Conservation (phyloP, 2,888 invertebrate species). For the Homarus gammarus region DNA sequence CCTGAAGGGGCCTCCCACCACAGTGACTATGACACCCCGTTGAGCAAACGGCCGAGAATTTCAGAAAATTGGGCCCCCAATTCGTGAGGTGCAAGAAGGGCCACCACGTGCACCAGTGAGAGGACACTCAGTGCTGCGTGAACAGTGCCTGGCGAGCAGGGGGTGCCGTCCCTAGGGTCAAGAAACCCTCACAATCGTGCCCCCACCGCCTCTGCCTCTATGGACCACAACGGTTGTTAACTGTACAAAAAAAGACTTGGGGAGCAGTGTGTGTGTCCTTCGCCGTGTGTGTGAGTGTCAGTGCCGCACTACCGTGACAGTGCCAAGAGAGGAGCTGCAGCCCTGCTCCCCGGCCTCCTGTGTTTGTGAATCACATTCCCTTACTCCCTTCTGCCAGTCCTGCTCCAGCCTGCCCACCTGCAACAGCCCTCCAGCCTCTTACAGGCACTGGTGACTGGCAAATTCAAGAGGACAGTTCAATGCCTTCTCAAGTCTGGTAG, state of each 20-base stretch:
- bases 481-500: conserved; percentile 29
- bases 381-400: conserved; percentile 52
- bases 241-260: conserved; percentile 57
- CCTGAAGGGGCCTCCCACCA: conserved; percentile 82
- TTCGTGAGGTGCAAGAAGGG: conserved; percentile 56
- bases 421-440: conserved; percentile 38
- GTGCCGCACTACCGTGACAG: conserved; percentile 55
- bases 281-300: conserved; percentile 47
- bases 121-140: conserved; percentile 55
- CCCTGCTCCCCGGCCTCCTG: conserved; percentile 61
- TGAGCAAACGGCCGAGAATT: conserved; percentile 91
- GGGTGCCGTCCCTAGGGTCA: conserved; percentile 53
- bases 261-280: conserved; percentile 52
- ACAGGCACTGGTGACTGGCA: conserved; percentile 42
- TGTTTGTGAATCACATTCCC: conserved; percentile 72
- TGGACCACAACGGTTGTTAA: conserved; percentile 69
- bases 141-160: conserved; percentile 62
- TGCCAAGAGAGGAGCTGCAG: conserved; percentile 56
- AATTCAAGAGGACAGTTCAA: conserved; percentile 23
- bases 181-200: conserved; percentile 44
- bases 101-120: conserved; percentile 54
- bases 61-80: conserved; percentile 88
- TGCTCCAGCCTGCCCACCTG: conserved; percentile 54
- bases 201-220: conserved; percentile 55
- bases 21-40: conserved; percentile 85